Conservation (phyloP, 2,797 vertebrate species). For the Pelobates cultripes region DNA sequence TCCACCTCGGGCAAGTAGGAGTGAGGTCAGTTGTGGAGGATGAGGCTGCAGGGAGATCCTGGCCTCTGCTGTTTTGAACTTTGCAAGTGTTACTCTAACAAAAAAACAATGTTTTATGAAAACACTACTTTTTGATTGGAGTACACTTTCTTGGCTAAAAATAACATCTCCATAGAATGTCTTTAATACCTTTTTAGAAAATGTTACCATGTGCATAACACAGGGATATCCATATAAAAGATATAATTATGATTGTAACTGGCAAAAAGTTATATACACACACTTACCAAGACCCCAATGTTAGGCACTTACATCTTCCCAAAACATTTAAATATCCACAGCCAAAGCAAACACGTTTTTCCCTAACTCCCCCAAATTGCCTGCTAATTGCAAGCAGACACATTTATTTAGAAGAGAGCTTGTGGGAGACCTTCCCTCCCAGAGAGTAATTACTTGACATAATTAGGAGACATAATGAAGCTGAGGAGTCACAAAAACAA, state of each 20-base stretch:
- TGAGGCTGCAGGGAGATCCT: too few species aligned
- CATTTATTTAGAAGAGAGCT: constrained; percentile 60
- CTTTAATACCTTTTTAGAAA: too few species aligned
- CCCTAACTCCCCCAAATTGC: constrained; percentile 63
- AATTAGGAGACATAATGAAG: constrained; percentile 42
- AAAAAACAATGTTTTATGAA: too few species aligned
- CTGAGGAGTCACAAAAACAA: constrained; percentile 8
- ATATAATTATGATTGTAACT: constrained; percentile 32
- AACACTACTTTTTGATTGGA: too few species aligned
- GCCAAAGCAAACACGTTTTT: constrained; percentile 64
- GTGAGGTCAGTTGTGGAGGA: too few species aligned
- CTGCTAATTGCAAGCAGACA: constrained; percentile 63
- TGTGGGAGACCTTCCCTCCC: constrained; percentile 57
- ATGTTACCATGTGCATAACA: constrained; percentile 12
- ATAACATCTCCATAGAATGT: too few species aligned
- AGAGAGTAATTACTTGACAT: constrained; percentile 53
- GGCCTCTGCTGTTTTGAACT: too few species aligned
- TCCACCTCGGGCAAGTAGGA: too few species aligned
- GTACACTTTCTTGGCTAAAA: too few species aligned
- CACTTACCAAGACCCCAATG: constrained; percentile 69
- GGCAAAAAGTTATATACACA: constrained; percentile 48
- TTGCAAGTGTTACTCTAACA: too few species aligned
- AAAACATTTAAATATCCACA: constrained; percentile 64
- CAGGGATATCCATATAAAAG: constrained; percentile 18
- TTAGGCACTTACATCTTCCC: constrained; percentile 67